Evolutionary conservation across 2,797 vertebrate genomes (phyloP).

Genomic region (Vipera latastei): DNA sequence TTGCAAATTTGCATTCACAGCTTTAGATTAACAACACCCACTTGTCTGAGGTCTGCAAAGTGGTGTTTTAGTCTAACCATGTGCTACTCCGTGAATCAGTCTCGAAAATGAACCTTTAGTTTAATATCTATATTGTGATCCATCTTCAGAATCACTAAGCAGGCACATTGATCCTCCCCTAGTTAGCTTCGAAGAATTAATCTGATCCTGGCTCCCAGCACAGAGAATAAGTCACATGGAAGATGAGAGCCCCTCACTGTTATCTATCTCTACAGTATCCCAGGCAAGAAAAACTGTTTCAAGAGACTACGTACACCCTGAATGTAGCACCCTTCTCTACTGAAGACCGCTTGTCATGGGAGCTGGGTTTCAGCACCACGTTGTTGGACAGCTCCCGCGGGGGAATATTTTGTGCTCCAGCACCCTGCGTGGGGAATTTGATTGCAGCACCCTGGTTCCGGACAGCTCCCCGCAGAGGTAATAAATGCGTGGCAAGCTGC

Average conservation of each 20-base stretch:
- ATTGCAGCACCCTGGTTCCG: slow-evolving; percentile 17
- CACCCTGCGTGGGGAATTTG: slow-evolving; percentile 17
- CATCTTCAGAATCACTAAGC: background rate
- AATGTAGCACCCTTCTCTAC: background rate
- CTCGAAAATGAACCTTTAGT: background rate
- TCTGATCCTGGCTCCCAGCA: background rate
- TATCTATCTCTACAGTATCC: background rate
- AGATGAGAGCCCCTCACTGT: background rate
- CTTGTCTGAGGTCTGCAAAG: background rate
- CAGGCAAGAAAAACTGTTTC: background rate
- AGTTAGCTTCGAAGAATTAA: background rate
- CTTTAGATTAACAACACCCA: background rate
- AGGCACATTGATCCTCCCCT: background rate
- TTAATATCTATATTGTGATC: background rate
- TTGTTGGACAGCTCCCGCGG: slow-evolving; percentile 15
- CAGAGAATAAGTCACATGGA: background rate
- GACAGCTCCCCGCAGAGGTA: slow-evolving; percentile 27
- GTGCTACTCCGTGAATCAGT: background rate
- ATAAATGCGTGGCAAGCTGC: slow-evolving; percentile 11
- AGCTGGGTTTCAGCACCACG: background rate
- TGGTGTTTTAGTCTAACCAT: background rate
- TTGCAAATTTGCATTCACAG: background rate
- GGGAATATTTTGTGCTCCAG: background rate
- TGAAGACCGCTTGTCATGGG: background rate
- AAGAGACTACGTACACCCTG: background rate